Base-by-base conservation (phyloP, 2,888 invertebrate species). In the Ypsolopha sequella region DNA sequence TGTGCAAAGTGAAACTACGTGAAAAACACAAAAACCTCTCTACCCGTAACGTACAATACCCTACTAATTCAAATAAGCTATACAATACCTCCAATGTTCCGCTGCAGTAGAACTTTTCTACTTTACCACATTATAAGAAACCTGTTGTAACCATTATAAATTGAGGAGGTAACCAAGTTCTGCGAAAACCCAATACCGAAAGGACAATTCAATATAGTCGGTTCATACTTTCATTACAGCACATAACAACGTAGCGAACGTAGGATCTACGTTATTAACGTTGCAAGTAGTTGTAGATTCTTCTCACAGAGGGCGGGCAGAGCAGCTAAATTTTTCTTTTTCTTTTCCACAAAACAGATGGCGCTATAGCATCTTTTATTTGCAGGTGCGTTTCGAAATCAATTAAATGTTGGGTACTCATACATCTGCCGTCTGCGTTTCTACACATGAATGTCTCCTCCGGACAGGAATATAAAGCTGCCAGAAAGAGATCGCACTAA, bases 1-100 rank as follows among this genome's bases (percentile, higher is more conserved):
- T 70, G 74, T 77, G 74, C 82, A 75, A 81, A 79, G 77, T 76
- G 84, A 86, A 86, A 86, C 74, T 69, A 63, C 43, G 43, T 8
- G 46, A 46, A 75, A 76, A 76, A 69, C 68, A 64, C 56, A 60
- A 58, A 56, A 58, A 70, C 66, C 64, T 65, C 60, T 64, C 61
- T 24, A 63, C 63, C 64, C 55, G 56, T 63, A 69, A 69, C 70
- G 73, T 70, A 68, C 49, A 55, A 51, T 38, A 70, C n/a, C 33
- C 65, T 53, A 52, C 62, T 52, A 62, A 54, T 66, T 56, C 10
- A 51, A 62, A 56, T 45, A 38, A 11, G 34, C 34, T n/a, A 14
- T 13, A 4, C 43, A 24, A 14, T 43, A 14, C 11, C 7, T 11
- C 39, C 34, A 48, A 34, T 10, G 35, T 36, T 7, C 34, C 57